Evolutionary conservation across 2,888 invertebrate species (phyloP), one percentile per base, ranked within the genome.

Genomic region (Caradrina clavipalpis): DNA sequence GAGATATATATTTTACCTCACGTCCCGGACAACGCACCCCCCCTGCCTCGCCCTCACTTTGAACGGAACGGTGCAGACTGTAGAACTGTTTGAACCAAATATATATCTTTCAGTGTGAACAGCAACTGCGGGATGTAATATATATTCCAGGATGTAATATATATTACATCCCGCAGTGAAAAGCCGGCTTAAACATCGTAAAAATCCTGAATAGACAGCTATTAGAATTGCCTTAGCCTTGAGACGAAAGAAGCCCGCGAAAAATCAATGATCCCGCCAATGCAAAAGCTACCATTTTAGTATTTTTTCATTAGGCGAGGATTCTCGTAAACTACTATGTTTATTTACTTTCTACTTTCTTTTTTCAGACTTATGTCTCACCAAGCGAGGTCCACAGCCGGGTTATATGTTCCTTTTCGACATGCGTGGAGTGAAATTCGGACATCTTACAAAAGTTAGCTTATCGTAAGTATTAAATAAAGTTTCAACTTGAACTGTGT

Each of bases 341-440:
- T 39, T 53, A 26, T 51, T 17, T 11, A 42, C 35, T 26, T 39
- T 57, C 0, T 47, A 5, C 4, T 81, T 78, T 61, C 64, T 21
- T 65, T 71, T 93, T 93, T 22, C 92, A 96, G 97, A 97, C 86
- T 95, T 96, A 19, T 96, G 96, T 68, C 88, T 97, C 0, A 92
- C 94, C 81, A 94, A 95, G 61, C 91, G 97, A 6, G 97, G 97
- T 2, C 97, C 97, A 5, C 96, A 96, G 13, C 96, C 96, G 0
- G 98, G 97, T 0, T 96, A 97, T 73, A 94, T 97, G 35, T 97
- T 97, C 86, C 93, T 98, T 0, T 97, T 97, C 77, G 97, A 98
- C 87, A 97, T 97, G 96, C 92, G 93, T 50, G 97, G 97, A 0
- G 97, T 97, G 0, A 95, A 95, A 72, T 89, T 97, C 26, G 95